These are phyloP conservation scores for Knipowitschia caucasica DNA, from an alignment of 2,797 vertebrate genomes.

Conservation along the genomic window DNA sequence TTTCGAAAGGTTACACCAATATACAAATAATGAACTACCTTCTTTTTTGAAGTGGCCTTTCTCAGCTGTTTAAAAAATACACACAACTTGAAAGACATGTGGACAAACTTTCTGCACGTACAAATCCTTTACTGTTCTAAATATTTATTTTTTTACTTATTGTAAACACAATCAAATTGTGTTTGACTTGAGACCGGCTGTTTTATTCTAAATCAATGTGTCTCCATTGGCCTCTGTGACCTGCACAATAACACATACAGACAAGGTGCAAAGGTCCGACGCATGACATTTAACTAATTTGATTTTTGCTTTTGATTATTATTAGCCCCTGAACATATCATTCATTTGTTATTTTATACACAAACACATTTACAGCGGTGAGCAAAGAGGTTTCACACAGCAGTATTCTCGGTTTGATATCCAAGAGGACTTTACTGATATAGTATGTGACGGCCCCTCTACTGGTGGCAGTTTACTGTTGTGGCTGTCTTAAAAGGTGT, in stretches of 20 bases:
- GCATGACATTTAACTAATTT: not conserved
- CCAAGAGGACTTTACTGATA: no score
- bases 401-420: no score
- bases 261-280: not conserved
- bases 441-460: no score
- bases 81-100: not conserved
- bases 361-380: not conserved
- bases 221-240: not conserved
- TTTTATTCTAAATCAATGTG: constrained; percentile 4
- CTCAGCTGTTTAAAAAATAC: constrained; percentile 9
- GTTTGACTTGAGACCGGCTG: not conserved
- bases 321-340: not conserved
- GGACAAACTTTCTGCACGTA: not conserved
- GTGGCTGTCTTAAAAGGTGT: no score
- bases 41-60: constrained; percentile 5
- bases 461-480: no score
- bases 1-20: constrained; percentile 1
- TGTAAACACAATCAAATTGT: not conserved
- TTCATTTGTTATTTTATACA: not conserved
- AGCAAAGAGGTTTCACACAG: not conserved
- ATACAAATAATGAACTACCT: no score
- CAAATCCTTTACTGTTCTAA: no score
- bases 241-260: not conserved
- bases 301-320: not conserved
- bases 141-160: no score